Evolutionary conservation across 2,113 vertebrate genomes (phyloP), one percentile per base, ranked within the genome.

Genomic region (Rhinolophus ferrumequinum): DNA sequence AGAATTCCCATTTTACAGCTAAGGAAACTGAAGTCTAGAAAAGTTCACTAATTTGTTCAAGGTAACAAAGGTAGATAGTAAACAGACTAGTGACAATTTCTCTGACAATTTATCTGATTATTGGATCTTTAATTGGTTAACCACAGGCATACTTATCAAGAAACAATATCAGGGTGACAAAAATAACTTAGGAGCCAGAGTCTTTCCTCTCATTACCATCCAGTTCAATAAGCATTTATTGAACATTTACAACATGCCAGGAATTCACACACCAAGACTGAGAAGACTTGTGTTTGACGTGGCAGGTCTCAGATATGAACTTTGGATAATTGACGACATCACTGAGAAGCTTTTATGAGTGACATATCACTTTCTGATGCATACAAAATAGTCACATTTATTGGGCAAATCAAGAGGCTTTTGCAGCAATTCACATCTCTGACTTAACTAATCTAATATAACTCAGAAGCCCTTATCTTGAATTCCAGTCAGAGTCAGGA

Each of bases 401-500:
- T 50, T 33, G 67, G 21, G 8, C 14, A 47, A 92, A 52, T 60
- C 13, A 30, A 69, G 22, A 93, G 58, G 8, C n/a, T 72, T 93
- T 77, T 33, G 88, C 2, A 83, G 41, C 19, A 60, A 79, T 38
- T 62, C 50, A 67, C 1, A 92, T 4, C n/a, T 85, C 86, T 94
- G 50, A 96, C 50, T 85, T 93, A 41, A 89, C 56, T 90, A 87
- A 79, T 9, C 30, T 76, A 88, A 87, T 35, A 8, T n/a, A 70
- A 85, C 6, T 82, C 44, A 72, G 21, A 95, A 56, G 8, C 13
- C 44, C 96, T 97, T 96, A 98, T 97, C 97, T 97, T 96, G 85
- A 95, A 93, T 79, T 80, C 70, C 89, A 87, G 9, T 72, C 88
- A 96, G 86, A 84, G 62, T 38, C 82, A 97, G 96, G 86, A 97